These are phyloP conservation scores for Drosophila pandora DNA, from an alignment of 1,140 invertebrate species.

Conservation along the genomic window DNA sequence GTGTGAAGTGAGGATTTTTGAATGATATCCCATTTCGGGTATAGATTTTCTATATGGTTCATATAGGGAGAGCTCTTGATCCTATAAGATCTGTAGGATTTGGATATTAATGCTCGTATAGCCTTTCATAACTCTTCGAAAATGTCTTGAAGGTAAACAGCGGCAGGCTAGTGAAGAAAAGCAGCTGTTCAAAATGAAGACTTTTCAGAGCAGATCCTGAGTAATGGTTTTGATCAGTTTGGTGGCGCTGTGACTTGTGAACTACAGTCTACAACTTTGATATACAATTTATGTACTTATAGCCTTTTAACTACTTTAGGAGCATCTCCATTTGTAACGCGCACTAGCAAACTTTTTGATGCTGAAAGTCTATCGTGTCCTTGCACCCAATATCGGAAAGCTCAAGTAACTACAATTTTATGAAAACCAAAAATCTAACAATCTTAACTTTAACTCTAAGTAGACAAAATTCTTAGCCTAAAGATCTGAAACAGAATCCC, in stretches of 20 bases:
- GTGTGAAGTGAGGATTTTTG: not conserved
- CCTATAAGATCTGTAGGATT: no score
- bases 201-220: conserved; percentile 9
- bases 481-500: conserved; percentile 11
- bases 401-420: conserved; percentile 8
- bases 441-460: conserved; percentile 42
- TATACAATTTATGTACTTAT: conserved; percentile 45
- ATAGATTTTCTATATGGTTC: no score
- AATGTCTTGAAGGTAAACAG: not conserved
- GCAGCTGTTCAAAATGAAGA: conserved; percentile 30
- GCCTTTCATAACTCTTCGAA: not conserved
- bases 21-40: not conserved
- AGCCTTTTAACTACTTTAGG: conserved; percentile 19
- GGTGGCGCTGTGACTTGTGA: conserved; percentile 43
- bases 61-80: no score
- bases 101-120: no score
- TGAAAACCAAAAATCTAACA: conserved; percentile 16
- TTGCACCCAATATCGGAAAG: conserved; percentile 9
- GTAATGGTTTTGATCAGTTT: conserved; percentile 24
- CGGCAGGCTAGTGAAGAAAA: not conserved
- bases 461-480: conserved; percentile 47
- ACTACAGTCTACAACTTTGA: conserved; percentile 56
- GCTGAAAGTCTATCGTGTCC: not conserved
- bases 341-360: conserved; percentile 23
- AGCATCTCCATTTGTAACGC: conserved; percentile 41